These are phyloP conservation scores for Cyprinodon tularosa DNA, from an alignment of 2,113 vertebrate species.

Conservation along the genomic window DNA sequence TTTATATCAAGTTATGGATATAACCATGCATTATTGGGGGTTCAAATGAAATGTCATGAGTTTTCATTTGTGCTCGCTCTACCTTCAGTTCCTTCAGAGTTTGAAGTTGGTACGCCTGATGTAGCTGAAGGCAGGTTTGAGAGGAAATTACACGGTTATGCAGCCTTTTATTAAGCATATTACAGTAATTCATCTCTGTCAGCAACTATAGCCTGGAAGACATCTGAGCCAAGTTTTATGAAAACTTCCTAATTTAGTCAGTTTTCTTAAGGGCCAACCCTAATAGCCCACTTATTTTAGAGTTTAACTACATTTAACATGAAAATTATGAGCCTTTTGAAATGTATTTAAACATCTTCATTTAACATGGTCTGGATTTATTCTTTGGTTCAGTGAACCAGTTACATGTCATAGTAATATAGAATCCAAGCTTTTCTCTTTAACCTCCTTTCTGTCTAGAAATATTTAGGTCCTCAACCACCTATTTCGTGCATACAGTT, in stretches of 20 bases:
- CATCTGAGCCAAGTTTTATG: not conserved
- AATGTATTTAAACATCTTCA: not conserved
- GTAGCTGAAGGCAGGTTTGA: slow-evolving; percentile 2
- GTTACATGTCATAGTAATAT: too few species aligned
- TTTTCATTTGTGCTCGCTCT: not conserved
- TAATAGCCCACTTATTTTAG: not conserved
- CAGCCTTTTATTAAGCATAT: slow-evolving; percentile 2
- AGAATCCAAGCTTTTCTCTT: not conserved
- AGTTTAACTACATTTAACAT: not conserved
- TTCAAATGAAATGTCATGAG: not conserved
- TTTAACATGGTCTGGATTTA: not conserved
- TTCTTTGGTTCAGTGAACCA: too few species aligned
- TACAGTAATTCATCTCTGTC: slow-evolving; percentile 18
- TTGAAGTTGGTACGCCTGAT: slow-evolving; percentile 3
- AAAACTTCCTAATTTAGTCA: not conserved
- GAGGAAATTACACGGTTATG: slow-evolving; percentile 13
- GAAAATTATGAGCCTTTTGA: not conserved
- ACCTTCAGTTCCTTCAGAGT: not conserved
- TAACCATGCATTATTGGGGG: not conserved
- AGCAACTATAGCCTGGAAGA: not conserved
- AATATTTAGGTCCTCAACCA: too few species aligned
- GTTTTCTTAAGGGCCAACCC: not conserved
- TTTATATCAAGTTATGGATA: not conserved
- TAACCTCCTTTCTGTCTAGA: too few species aligned
- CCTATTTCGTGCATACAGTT: too few species aligned